Evolutionary conservation across 2,797 vertebrate species (phyloP).

Genomic region (Pyrocephalus nanus): DNA sequence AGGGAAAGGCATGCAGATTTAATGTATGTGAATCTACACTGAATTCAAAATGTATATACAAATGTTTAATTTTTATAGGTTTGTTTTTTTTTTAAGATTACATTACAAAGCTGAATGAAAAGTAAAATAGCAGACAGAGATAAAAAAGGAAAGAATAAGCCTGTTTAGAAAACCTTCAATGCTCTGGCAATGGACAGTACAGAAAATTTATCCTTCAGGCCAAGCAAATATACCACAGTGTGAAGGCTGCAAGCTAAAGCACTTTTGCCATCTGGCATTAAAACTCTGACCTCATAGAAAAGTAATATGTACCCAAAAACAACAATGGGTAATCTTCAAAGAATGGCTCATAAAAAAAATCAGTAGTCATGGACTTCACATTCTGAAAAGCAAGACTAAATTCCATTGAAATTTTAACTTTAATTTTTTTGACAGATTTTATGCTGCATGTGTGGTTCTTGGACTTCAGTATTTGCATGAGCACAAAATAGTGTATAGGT

Average conservation of each 20-base stretch:
- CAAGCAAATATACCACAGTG: not conserved
- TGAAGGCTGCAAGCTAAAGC: not conserved
- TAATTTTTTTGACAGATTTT: slow-evolving; percentile 84
- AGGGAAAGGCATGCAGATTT: not conserved
- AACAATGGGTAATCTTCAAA: not conserved
- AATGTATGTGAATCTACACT: not conserved
- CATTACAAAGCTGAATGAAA: not conserved
- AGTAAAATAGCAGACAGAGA: not conserved
- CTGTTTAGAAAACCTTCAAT: not conserved
- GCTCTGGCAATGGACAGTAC: not conserved
- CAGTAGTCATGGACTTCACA: not conserved
- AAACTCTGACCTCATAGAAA: not conserved
- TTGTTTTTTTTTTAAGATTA: not conserved
- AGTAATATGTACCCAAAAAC: not conserved
- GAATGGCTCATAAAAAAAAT: not conserved
- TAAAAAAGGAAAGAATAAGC: not conserved
- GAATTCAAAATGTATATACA: not conserved
- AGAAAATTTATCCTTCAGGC: not conserved
- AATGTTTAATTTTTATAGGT: not conserved
- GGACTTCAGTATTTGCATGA: slow-evolving; percentile 98
- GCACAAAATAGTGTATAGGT: slow-evolving; percentile 99
- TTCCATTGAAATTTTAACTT: slow-evolving; percentile 13
- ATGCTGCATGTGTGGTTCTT: slow-evolving; percentile 95
- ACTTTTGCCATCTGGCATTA: not conserved
- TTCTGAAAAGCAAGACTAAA: slow-evolving; percentile 2